Conservation (phyloP, 1,140 invertebrate species). For the Drosophila sp. region DNA sequence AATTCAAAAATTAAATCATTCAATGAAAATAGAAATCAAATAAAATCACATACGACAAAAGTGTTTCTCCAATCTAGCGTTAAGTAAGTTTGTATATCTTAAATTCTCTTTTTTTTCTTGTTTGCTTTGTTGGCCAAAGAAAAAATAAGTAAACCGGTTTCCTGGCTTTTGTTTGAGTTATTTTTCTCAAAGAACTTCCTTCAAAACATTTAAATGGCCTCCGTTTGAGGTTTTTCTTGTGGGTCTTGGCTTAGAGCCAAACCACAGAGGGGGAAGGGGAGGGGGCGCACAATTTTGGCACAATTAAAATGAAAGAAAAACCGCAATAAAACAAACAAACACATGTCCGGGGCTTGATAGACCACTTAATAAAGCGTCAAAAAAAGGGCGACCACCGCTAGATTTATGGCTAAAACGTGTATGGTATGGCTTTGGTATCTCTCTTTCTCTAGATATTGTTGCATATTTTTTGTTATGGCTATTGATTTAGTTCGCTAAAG, state of each 20-base stretch:
- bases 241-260: conserved; percentile 29
- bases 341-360: conserved; percentile 43
- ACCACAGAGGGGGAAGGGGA: background rate
- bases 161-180: background rate
- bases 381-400: conserved; percentile 38
- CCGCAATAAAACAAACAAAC: conserved; percentile 12
- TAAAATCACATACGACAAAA: conserved; percentile 1
- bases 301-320: conserved; percentile 27
- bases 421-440: conserved; percentile 10
- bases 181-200: conserved; percentile 18
- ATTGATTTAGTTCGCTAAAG: conserved; percentile 54
- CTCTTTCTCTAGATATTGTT: conserved; percentile 25
- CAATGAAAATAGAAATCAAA: background rate
- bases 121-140: background rate
- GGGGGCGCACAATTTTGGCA: background rate
- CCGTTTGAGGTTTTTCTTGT: conserved; percentile 2
- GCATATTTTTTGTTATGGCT: conserved; percentile 56
- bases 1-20: conserved; percentile 1
- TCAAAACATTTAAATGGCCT: conserved; percentile 15
- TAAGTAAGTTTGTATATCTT: conserved; percentile 4
- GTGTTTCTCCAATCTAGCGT: conserved; percentile 1
- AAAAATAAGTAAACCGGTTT: background rate
- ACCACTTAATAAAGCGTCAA: conserved; percentile 57
- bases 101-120: background rate
- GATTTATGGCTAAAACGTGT: conserved; percentile 67